Evolutionary conservation across 2,797 vertebrate species (phyloP), one percentile per base, ranked within the genome.

Genomic region (Bovichtus variegatus): DNA sequence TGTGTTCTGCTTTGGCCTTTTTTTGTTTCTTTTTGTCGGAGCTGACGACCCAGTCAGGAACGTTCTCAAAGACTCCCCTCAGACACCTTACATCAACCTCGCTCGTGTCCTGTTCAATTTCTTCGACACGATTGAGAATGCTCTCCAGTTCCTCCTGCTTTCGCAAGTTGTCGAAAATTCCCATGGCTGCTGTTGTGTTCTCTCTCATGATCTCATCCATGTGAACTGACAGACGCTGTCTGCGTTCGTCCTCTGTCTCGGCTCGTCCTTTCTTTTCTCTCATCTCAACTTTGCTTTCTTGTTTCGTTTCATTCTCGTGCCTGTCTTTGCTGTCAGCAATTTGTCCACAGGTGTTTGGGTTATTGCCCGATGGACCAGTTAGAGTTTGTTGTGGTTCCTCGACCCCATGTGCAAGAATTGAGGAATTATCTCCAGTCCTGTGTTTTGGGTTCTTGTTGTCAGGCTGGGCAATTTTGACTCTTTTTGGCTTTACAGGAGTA

Each of bases 151-250:
- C 96, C 59, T 97, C 95, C 74, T 96, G 96, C 76, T 96, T 96
- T 73, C 93, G 95, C 63, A 97, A 84, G 81, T 96, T 96, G 80
- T 97, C 96, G 62, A 96, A 94, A 76, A 96, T 98, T 69, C 97
- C 95, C 93, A 96, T 95, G 54, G 95, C 94, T 2, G 93, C 90
- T 11, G 92, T 94, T 50, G 95, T 92, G 8, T 97, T 97, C 50
- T 94, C 97, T 90, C 94, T 96, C 93, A 98, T 93, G 78, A 98
- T 97, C 91, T 97, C 96, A 53, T 97, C 96, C 92, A 96, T 97
- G 91, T 98, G 97, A 46, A 97, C 87, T 0, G 97, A 98, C 75
- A 98, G 81, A 55, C 96, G 95, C 89, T 96, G 96, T 38, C 95
- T 83, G 62, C 94, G 93, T 71, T 97, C 96, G 0, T 95, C 94